Evolutionary conservation across 2,888 invertebrate species (phyloP).

Genomic region (Acronicta psi): DNA sequence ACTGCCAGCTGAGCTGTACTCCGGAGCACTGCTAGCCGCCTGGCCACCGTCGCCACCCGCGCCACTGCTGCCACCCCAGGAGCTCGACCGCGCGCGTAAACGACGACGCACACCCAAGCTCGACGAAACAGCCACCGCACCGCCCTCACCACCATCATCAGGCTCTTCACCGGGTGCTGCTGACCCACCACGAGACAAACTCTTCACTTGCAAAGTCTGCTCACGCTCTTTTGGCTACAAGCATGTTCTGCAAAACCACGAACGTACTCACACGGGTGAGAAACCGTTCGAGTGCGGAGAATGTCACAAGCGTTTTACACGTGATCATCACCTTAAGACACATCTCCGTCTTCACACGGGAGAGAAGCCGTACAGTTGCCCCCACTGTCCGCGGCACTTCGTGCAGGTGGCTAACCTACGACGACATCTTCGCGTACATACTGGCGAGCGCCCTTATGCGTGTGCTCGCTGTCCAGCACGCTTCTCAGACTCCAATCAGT

Average conservation of each 20-base stretch:
- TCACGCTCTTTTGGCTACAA: constrained; percentile 97
- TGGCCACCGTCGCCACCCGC: constrained; percentile 89
- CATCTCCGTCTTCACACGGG: constrained; percentile 97
- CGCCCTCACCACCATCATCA: constrained; percentile 82
- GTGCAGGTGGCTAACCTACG: constrained; percentile 97
- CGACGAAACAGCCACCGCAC: constrained; percentile 76
- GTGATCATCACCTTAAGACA: constrained; percentile 97
- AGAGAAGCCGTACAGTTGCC: constrained; percentile 97
- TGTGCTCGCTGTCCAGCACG: constrained; percentile 95
- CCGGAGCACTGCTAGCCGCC: constrained; percentile 89
- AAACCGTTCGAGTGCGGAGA: constrained; percentile 97
- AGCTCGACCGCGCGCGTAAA: constrained; percentile 81
- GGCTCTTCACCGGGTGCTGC: constrained; percentile 86
- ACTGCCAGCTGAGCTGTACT: constrained; percentile 90
- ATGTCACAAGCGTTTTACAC: constrained; percentile 97
- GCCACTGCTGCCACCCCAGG: constrained; percentile 86
- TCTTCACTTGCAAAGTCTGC: constrained; percentile 96
- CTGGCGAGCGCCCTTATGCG: constrained; percentile 96
- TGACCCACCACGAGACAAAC: constrained; percentile 92
- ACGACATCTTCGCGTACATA: constrained; percentile 96
- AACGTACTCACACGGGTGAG: constrained; percentile 97
- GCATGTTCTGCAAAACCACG: constrained; percentile 97
- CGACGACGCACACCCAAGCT: constrained; percentile 85
- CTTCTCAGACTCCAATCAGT: constrained; percentile 97
- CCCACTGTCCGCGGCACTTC: constrained; percentile 97